phyloP scores from a whole-genome alignment of 2,888 invertebrate species.

The Meghimatium bilineatum region DNA sequence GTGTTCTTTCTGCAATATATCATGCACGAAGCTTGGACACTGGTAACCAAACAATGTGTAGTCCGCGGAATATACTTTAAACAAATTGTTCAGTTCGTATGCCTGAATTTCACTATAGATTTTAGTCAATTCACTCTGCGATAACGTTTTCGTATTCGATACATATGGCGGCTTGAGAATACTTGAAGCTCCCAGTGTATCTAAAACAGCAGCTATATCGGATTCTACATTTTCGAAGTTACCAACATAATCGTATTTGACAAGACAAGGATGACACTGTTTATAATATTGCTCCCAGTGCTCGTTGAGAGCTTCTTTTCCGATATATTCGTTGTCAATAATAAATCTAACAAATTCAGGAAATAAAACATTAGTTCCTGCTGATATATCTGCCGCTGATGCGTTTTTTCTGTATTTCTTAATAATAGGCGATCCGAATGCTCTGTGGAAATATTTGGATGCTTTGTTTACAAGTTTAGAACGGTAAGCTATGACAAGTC shows the following conservation, averaged over 20 bases:
- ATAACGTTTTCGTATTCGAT: conserved; percentile 40
- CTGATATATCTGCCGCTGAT: conserved; percentile 49
- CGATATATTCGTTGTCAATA: conserved; percentile 49
- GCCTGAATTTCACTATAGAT: conserved; percentile 84
- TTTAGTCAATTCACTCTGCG: conserved; percentile 46
- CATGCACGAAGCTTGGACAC: conserved; percentile 58
- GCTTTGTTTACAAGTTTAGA: conserved; percentile 84
- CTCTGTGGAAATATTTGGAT: conserved; percentile 77
- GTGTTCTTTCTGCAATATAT: conserved; percentile 43
- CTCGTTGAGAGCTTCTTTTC: conserved; percentile 80
- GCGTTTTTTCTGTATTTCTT: conserved; percentile 50
- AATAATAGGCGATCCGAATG: conserved; percentile 61
- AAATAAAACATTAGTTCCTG: conserved; percentile 53
- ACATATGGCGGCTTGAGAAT: conserved; percentile 51
- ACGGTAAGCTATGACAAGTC: conserved; percentile 89
- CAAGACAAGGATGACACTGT: conserved; percentile 89
- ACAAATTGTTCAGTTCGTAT: conserved; percentile 63
- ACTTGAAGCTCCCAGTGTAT: conserved; percentile 16
- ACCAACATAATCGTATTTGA: conserved; percentile 91
- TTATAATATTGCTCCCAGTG: conserved; percentile 91
- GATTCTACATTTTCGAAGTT: conserved; percentile 86
- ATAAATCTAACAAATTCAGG: conserved; percentile 54
- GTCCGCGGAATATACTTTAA: conserved; percentile 84
- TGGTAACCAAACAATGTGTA: conserved; percentile 88
- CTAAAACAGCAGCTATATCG: conserved; percentile 48